A percentile compares a stretch with the other conserved stretches of the same genome.
These are phyloP conservation scores for Puffinus mauretanicus DNA, from an alignment of 2,113 vertebrate genomes.

Conservation along the genomic window DNA sequence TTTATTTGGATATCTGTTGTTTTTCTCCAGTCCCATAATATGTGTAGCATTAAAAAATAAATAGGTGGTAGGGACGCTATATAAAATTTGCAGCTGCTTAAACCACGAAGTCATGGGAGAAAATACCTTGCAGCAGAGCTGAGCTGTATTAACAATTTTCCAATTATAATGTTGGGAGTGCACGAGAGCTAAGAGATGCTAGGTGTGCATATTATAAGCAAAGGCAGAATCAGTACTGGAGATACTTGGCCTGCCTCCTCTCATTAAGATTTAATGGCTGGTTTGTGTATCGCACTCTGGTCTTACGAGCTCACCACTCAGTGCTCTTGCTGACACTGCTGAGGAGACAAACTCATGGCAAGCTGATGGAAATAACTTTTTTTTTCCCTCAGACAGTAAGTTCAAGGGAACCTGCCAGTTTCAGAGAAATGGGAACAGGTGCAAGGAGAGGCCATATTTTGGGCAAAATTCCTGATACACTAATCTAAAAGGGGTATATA, in stretches of 20 bases:
- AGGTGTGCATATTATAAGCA: neutral
- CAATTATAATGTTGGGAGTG: neutral
- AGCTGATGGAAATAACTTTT: neutral
- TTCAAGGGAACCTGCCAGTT: neutral
- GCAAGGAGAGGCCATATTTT: neutral
- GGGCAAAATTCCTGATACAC: neutral
- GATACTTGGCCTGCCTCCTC: neutral
- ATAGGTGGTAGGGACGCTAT: accelerated
- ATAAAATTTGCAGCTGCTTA: neutral
- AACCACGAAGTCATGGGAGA: neutral
- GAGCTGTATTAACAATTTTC: neutral
- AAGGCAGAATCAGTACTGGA: neutral
- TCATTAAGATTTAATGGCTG: neutral
- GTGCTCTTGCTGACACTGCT: neutral
- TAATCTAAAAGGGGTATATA: neutral
- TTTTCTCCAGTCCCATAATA: neutral
- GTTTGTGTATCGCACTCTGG: neutral
- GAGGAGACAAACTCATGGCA: neutral
- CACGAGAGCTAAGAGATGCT: neutral
- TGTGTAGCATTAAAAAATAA: neutral
- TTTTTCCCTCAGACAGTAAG: neutral
- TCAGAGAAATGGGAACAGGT: neutral
- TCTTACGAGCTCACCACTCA: neutral
- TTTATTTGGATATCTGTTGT: neutral
- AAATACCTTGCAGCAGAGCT: neutral